Base-by-base conservation (phyloP, 1,140 invertebrate genomes). In the Tetranychus cinnabarinus region DNA sequence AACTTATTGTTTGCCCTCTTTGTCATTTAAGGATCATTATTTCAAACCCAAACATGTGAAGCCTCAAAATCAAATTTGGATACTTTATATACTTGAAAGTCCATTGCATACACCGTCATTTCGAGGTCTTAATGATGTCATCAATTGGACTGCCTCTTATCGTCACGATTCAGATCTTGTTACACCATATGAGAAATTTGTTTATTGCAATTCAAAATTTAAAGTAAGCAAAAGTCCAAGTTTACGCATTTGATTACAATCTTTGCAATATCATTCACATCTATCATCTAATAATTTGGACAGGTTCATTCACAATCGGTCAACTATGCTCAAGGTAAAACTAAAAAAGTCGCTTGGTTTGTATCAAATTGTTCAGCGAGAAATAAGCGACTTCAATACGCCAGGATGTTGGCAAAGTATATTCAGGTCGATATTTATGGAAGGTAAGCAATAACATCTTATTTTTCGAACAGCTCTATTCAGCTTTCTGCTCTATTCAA, bases 91-190 rank as follows among this genome's bases (percentile, higher is more conserved):
- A 70, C 73, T 93, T 58, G 89, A 93, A 69, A 91, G 87, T 74
- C 89, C 89, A 8, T 86, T 90, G 72, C 87, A 93, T 72, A 92
- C 88, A 3, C 84, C 86, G 66, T 82, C 82, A 56, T 80, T 93
- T 55, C 58, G 63, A 31, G 82, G 83, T 68, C 80, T 83, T 64
- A 78, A 83, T 42, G 77, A 85, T 68, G 79, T 86, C 3, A 83
- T 90, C 70, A 97, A 97, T 75, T 95, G 90, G 90, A 97, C 91
- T 23, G 86, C 88, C 0, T 91, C 88, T 0, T 97, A 87, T 71
- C 78, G 92, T 48, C 79, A 82, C 10, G 92, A 97, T 70, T 93
- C 88, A 34, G 90, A 93, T 67, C 82, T 97, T 63, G 90, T 96
- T 2, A 83, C 92, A 1, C 92, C 92, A 0, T 97, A 97, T 69